phyloP scores from a whole-genome alignment of 2,797 vertebrate species.

The Sebastes iracundus region DNA sequence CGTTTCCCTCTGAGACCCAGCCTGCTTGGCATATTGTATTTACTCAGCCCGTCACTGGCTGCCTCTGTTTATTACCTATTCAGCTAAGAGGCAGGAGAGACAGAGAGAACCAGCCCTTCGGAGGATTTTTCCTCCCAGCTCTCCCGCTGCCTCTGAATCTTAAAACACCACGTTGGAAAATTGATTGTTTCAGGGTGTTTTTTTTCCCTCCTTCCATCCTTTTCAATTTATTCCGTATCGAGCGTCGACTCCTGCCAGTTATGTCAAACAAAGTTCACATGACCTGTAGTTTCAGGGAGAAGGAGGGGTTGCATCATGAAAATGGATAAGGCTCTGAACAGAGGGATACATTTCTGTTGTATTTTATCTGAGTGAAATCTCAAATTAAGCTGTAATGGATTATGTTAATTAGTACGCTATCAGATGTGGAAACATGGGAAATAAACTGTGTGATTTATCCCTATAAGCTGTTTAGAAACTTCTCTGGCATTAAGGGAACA shows the following conservation, averaged over 20 bases:
- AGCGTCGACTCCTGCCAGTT: conserved; percentile 3
- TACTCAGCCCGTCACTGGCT: conserved; percentile 46
- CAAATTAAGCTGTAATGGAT: conserved; percentile 55
- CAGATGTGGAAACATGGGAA: conserved; percentile 55
- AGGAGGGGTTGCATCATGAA: neutral
- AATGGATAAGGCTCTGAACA: conserved; percentile 25
- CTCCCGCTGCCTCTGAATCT: conserved; percentile 36
- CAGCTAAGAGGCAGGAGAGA: conserved; percentile 32
- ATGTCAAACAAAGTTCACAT: conserved; percentile 28
- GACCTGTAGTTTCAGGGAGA: conserved; percentile 13
- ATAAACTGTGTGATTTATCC: conserved; percentile 53
- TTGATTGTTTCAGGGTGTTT: conserved; percentile 36
- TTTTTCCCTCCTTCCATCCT: conserved; percentile 9
- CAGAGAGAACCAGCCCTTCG: conserved; percentile 11
- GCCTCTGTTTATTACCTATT: conserved; percentile 60
- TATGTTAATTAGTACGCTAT: conserved; percentile 64
- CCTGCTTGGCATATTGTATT: conserved; percentile 53
- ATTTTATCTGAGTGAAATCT: conserved; percentile 53
- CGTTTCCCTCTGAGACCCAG: conserved; percentile 29
- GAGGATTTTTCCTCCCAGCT: conserved; percentile 37
- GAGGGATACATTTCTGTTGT: conserved; percentile 14
- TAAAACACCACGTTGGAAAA: conserved; percentile 35
- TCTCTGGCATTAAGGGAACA: conserved; percentile 32
- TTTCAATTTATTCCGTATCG: conserved; percentile 21
- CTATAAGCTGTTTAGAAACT: conserved; percentile 51